Conservation (phyloP, 2,113 vertebrate species). For the Lethenteron reissneri region DNA sequence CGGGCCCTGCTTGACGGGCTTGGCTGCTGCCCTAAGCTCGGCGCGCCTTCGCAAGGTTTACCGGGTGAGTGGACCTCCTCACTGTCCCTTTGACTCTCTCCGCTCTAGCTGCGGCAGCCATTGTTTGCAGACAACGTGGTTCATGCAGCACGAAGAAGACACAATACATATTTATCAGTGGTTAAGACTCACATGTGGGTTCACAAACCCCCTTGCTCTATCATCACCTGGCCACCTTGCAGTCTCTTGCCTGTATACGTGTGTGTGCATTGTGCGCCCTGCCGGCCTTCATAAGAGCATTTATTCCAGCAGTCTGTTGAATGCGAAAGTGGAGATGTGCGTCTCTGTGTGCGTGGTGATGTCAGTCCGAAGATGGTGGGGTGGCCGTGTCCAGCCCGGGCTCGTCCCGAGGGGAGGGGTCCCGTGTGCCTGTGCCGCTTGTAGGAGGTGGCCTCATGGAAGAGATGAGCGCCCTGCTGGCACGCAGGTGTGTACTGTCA, state of each 20-base stretch:
- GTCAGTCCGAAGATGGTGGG: not conserved
- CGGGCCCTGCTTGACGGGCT: not conserved
- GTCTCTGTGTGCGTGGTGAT: not conserved
- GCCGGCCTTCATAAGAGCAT: not conserved
- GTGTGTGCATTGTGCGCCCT: not conserved
- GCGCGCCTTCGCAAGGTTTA: slow-evolving; percentile 2
- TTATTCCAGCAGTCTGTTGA: not conserved
- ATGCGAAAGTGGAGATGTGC: not conserved
- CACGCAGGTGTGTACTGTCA: slow-evolving; percentile 45
- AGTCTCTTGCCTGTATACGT: not conserved
- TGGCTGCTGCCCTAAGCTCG: slow-evolving; percentile 5
- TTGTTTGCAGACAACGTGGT: not conserved
- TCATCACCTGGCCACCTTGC: not conserved
- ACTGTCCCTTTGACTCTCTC: not conserved
- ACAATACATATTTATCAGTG: not conserved
- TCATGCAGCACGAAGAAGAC: not conserved
- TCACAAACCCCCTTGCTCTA: not conserved
- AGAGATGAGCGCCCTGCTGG: slow-evolving; percentile 94
- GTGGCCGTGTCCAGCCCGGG: not conserved
- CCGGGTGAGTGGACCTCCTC: slow-evolving; percentile 1
- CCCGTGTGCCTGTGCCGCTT: slow-evolving; percentile 15
- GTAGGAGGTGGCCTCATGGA: slow-evolving; percentile 63
- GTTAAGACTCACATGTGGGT: not conserved
- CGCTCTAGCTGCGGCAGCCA: not conserved
- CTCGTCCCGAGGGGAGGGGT: not conserved